Evolutionary conservation across 2,113 vertebrate species (phyloP), one percentile per base, ranked within the genome.

Genomic region (Seriola quinqueradiata): DNA sequence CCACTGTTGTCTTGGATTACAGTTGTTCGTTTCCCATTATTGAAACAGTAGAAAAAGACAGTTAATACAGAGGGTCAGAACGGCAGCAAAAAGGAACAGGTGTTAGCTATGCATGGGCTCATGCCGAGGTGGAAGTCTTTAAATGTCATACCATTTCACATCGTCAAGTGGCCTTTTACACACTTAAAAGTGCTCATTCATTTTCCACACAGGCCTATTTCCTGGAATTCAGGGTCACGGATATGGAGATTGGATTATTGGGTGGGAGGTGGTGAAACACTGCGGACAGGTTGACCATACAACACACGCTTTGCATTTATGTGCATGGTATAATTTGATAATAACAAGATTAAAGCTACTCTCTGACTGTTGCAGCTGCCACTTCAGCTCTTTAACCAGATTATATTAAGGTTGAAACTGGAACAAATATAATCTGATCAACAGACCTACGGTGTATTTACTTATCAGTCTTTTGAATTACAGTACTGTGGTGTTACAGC

Each of bases 341-440:
- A 28, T 21, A 74, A 82, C 48, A 72, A 59, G 68, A 84, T 77
- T 77, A 71, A 58, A 77, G 55, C 8, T 52, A 19, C 70, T 83
- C 21, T 77, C 38, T 8, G 48, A 59, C n/a, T 38, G 11, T 3
- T 76, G 58, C 67, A 74, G 57, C 55, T 77, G 69, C 46, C 40
- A 21, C 52, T 59, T 70, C 59, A 57, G 13, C 16, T 72, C n/a
- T 36, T 70, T 76, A 79, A 84, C 17, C 61, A 64, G 81, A 88
- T 84, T 79, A 79, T 63, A 42, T 42, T 57, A 55, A 71, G 32
- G 57, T 11, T 75, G 13, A 85, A 72, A 73, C 19, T 69, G 36
- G 17, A 79, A 34, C 55, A 63, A 80, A 42, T 14, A 32, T 79
- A 67, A 81, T 88, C 76, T 70, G 50, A 76, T 84, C 70, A 82